Conservation (phyloP, 2,113 vertebrate genomes). For the Chloropsis cyanopogon region DNA sequence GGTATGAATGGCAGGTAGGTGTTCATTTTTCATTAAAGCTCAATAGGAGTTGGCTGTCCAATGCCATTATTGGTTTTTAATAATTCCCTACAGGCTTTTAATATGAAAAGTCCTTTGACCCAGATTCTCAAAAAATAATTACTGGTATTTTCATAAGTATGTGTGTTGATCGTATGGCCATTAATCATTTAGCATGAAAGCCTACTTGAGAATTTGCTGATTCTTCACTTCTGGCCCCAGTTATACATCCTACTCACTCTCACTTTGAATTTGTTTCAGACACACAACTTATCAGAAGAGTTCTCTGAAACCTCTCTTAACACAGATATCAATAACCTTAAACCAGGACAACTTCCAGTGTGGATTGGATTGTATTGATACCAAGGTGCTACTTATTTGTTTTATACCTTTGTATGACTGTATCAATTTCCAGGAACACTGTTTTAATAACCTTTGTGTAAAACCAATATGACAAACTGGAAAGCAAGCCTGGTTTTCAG, state of each 20-base stretch:
- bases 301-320: not conserved
- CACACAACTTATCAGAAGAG: not conserved
- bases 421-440: not conserved
- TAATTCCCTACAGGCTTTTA: not conserved
- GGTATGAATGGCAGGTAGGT: not conserved
- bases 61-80: not conserved
- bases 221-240: not conserved
- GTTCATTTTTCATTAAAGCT: slow-evolving; percentile 5
- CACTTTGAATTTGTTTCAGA: not conserved
- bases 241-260: not conserved
- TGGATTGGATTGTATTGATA: not conserved
- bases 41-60: not conserved
- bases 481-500: not conserved
- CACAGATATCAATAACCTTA: not conserved
- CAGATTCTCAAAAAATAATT: not conserved
- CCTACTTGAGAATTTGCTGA: not conserved
- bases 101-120: not conserved
- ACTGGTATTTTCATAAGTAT: not conserved
- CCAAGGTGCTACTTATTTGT: not conserved
- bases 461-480: not conserved
- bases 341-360: not conserved
- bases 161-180: not conserved
- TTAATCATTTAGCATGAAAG: slow-evolving; percentile 21
- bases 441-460: not conserved
- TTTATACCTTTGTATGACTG: not conserved